Percentiles rank a stretch among this genome's conserved stretches.
Conservation (phyloP, 2,797 vertebrate species). For the Leptodactylus fallax region DNA sequence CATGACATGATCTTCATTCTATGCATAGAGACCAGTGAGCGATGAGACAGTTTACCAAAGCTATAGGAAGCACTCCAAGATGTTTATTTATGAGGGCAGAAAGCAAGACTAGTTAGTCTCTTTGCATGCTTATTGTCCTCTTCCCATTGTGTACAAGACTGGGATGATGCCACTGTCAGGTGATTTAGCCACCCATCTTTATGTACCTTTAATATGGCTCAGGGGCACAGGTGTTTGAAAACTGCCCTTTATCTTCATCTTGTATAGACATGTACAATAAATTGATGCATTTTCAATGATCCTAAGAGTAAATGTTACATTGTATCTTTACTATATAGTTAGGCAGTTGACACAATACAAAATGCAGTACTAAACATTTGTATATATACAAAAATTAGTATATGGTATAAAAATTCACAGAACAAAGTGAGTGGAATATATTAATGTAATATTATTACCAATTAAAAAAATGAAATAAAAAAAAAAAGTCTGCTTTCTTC, state of each 20-base stretch:
- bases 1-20: constrained; percentile 47
- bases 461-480: too few species aligned
- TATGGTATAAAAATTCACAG: too few species aligned
- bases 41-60: constrained; percentile 38
- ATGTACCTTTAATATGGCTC: neutral
- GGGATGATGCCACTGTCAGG: constrained; percentile 23
- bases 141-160: neutral
- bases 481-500: too few species aligned
- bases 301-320: neutral
- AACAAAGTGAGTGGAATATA: too few species aligned
- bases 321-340: too few species aligned
- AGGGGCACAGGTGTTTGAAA: neutral
- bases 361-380: neutral
- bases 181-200: neutral
- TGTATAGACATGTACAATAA: neutral
- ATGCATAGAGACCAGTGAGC: constrained; percentile 30
- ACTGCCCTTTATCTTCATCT: neutral
- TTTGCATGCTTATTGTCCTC: constrained; percentile 12
- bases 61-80: constrained; percentile 29
- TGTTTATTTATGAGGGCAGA: constrained; percentile 39
- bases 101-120: constrained; percentile 13
- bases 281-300: neutral
- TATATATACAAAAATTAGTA: neutral
- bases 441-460: too few species aligned
- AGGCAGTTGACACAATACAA: neutral